These are phyloP conservation scores for Gadopsis bispinosus DNA, from an alignment of 2,797 vertebrate genomes.

Conservation along the genomic window DNA sequence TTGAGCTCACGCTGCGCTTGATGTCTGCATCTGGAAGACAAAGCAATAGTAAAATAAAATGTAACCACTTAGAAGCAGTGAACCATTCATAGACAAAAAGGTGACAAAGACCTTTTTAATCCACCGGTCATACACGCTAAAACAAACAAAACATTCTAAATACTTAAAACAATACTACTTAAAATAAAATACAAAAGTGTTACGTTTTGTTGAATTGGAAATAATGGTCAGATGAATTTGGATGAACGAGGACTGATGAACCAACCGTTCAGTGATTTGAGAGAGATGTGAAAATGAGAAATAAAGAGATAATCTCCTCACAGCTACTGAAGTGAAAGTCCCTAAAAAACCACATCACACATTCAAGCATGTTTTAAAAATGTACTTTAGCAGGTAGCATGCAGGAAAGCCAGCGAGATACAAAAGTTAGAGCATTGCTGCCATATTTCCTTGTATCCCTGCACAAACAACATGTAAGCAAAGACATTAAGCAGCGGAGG, in stretches of 20 bases:
- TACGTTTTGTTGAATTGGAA: neutral
- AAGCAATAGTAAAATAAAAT: slow-evolving; percentile 1
- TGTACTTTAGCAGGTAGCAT: slow-evolving; percentile 1
- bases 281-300: neutral
- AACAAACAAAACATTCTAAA: neutral
- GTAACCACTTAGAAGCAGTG: neutral
- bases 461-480: slow-evolving; percentile 9
- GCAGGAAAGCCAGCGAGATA: slow-evolving; percentile 27
- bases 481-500: slow-evolving; percentile 19
- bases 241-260: neutral
- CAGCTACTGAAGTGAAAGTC: neutral
- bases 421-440: neutral
- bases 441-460: neutral
- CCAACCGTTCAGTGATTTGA: neutral
- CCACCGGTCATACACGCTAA: slow-evolving; percentile 6
- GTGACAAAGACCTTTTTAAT: slow-evolving; percentile 1
- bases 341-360: neutral
- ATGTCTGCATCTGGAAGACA: slow-evolving; percentile 89
- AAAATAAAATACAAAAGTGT: neutral
- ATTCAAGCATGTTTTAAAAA: slow-evolving; percentile 12
- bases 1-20: slow-evolving; percentile 85
- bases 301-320: neutral
- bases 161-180: too few relatives aligned
- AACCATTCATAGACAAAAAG: neutral
- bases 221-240: neutral